Conservation (phyloP, 2,797 vertebrate species). For the Danio aesculapii region DNA sequence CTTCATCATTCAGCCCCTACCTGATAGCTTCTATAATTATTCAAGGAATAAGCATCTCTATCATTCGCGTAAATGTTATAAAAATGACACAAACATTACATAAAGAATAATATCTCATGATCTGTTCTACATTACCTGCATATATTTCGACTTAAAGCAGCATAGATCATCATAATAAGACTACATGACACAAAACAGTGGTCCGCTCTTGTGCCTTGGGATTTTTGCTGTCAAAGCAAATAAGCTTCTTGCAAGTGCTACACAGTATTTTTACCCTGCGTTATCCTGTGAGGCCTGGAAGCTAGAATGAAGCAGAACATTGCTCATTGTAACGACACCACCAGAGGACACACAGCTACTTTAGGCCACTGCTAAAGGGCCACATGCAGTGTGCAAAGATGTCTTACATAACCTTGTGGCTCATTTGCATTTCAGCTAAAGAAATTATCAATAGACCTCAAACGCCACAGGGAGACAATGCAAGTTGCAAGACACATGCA, state of each 20-base stretch:
- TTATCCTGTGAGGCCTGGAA: constrained; percentile 48
- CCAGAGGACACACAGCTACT: constrained; percentile 45
- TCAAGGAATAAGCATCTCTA: constrained; percentile 36
- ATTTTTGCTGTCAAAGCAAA: constrained; percentile 60
- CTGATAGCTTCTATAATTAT: constrained; percentile 39
- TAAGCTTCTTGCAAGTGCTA: constrained; percentile 52
- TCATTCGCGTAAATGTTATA: constrained; percentile 34
- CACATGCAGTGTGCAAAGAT: constrained; percentile 40
- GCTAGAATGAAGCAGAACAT: constrained; percentile 53
- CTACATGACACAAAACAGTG: constrained; percentile 41
- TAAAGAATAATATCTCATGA: constrained; percentile 41
- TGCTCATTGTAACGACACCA: constrained; percentile 51
- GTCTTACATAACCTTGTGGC: constrained; percentile 52
- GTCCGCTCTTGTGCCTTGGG: constrained; percentile 49
- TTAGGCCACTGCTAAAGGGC: constrained; percentile 49
- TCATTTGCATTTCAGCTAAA: constrained; percentile 60
- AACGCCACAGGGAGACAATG: constrained; percentile 4
- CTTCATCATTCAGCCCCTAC: not conserved
- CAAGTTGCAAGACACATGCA: not conserved
- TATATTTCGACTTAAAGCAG: constrained; percentile 39
- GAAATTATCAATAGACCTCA: constrained; percentile 52
- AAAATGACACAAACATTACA: constrained; percentile 20
- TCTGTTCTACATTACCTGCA: constrained; percentile 16
- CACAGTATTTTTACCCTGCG: constrained; percentile 33
- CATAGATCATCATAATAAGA: constrained; percentile 54